Conservation (phyloP, 2,888 invertebrate genomes). For the Ptilodon capucinus region DNA sequence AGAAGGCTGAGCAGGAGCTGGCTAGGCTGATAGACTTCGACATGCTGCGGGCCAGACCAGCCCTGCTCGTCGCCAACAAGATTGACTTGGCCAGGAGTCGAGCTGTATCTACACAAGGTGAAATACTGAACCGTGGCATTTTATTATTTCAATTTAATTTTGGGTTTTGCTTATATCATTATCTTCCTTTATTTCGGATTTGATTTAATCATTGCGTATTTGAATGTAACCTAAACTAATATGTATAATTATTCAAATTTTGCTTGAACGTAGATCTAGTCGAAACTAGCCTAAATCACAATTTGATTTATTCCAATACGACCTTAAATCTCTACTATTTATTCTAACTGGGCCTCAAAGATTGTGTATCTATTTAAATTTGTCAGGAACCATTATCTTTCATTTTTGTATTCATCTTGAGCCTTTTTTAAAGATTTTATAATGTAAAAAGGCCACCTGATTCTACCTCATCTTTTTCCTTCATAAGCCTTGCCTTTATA, state of each 20-base stretch:
- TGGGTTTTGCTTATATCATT: too few relatives aligned
- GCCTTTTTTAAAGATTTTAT: too few relatives aligned
- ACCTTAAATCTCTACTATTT: too few relatives aligned
- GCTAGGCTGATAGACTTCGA: conserved; percentile 90
- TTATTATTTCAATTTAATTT: too few relatives aligned
- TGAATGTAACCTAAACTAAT: neutral
- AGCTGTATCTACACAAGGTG: conserved; percentile 95
- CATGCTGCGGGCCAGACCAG: conserved; percentile 88
- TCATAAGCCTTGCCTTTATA: too few relatives aligned
- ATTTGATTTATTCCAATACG: neutral
- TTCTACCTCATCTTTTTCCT: too few relatives aligned
- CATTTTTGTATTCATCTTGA: too few relatives aligned
- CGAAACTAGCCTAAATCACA: too few relatives aligned
- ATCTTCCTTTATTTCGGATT: neutral
- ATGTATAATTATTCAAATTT: neutral
- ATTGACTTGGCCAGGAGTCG: conserved; percentile 95
- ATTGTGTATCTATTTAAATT: neutral
- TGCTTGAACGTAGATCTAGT: too few relatives aligned
- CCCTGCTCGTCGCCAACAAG: conserved; percentile 95
- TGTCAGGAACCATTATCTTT: neutral
- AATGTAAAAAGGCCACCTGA: too few relatives aligned
- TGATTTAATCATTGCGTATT: too few relatives aligned
- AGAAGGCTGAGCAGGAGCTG: conserved; percentile 90
- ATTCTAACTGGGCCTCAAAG: neutral
- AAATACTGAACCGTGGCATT: too few relatives aligned